A percentile compares a stretch with the other conserved stretches of the same genome.
These are phyloP conservation scores for Neodiprion pinetum DNA, from an alignment of 1,140 invertebrate genomes.

Conservation along the genomic window DNA sequence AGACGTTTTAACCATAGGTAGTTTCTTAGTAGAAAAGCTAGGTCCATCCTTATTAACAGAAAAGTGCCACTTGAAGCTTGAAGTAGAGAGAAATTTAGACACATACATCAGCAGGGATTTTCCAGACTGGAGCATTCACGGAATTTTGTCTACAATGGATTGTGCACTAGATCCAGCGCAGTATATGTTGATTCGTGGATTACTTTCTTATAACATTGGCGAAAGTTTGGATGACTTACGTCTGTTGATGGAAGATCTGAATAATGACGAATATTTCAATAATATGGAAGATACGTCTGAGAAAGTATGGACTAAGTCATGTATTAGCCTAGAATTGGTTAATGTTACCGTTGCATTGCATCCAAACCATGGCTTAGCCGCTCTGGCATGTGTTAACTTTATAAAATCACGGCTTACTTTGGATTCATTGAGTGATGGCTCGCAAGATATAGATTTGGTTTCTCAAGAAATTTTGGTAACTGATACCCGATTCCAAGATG, in stretches of 20 bases:
- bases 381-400: slow-evolving; percentile 89
- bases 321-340: slow-evolving; percentile 84
- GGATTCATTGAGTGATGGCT: slow-evolving; percentile 85
- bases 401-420: slow-evolving; percentile 87
- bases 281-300: slow-evolving; percentile 28
- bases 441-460: slow-evolving; percentile 91
- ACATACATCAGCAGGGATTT: slow-evolving; percentile 71
- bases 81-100: slow-evolving; percentile 86
- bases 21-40: slow-evolving; percentile 63
- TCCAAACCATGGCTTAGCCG: slow-evolving; percentile 65
- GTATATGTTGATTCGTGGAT: slow-evolving; percentile 87
- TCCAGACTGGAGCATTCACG: slow-evolving; percentile 86
- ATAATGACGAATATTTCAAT: slow-evolving; percentile 36
- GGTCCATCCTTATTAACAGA: slow-evolving; percentile 76
- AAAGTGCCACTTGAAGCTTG: slow-evolving; percentile 80
- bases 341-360: slow-evolving; percentile 83
- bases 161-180: slow-evolving; percentile 84
- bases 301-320: slow-evolving; percentile 76
- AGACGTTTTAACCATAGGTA: slow-evolving; percentile 56
- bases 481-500: slow-evolving; percentile 78
- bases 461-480: slow-evolving; percentile 90
- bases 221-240: slow-evolving; percentile 80
- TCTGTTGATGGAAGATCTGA: slow-evolving; percentile 45
- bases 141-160: slow-evolving; percentile 85
- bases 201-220: slow-evolving; percentile 91